Percentiles rank a stretch among this genome's conserved stretches.
These are phyloP conservation scores for Luperina nickerlii DNA, from an alignment of 2,888 invertebrate genomes.

Conservation along the genomic window DNA sequence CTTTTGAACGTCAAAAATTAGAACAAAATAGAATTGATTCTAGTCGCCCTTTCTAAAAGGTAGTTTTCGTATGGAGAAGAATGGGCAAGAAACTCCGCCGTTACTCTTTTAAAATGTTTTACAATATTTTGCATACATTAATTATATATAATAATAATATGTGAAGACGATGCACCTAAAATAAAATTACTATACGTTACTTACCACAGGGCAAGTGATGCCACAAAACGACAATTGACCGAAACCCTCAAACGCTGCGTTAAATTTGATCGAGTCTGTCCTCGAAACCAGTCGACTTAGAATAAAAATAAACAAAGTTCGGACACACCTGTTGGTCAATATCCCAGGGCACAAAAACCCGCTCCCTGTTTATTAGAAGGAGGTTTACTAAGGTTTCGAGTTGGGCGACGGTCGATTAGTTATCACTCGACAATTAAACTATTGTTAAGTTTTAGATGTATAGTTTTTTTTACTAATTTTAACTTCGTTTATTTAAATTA, in stretches of 20 bases:
- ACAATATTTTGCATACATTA: no score
- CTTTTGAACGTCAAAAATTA: no score
- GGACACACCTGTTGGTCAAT: constrained; percentile 80
- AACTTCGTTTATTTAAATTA: neutral
- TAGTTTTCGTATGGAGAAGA: no score
- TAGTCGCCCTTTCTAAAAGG: no score
- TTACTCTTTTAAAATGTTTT: no score
- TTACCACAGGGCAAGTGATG: neutral
- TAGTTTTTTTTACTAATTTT: neutral
- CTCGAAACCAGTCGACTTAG: constrained; percentile 65
- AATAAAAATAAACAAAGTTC: constrained; percentile 78
- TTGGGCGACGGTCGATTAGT: constrained; percentile 19
- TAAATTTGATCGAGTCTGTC: constrained; percentile 35
- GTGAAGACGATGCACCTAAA: no score
- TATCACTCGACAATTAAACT: constrained; percentile 42
- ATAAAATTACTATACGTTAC: no score
- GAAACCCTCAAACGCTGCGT: constrained; percentile 18
- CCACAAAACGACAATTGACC: constrained; percentile 19
- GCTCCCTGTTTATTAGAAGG: constrained; percentile 64
- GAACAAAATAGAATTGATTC: no score
- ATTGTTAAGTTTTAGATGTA: neutral
- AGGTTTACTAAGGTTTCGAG: constrained; percentile 51
- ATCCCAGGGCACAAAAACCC: constrained; percentile 75
- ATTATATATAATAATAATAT: no score
- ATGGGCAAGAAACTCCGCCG: no score